Percentiles rank a stretch among this genome's conserved stretches.
These are phyloP conservation scores for Drosophila nasuta DNA, from an alignment of 1,140 invertebrate genomes.

Conservation along the genomic window DNA sequence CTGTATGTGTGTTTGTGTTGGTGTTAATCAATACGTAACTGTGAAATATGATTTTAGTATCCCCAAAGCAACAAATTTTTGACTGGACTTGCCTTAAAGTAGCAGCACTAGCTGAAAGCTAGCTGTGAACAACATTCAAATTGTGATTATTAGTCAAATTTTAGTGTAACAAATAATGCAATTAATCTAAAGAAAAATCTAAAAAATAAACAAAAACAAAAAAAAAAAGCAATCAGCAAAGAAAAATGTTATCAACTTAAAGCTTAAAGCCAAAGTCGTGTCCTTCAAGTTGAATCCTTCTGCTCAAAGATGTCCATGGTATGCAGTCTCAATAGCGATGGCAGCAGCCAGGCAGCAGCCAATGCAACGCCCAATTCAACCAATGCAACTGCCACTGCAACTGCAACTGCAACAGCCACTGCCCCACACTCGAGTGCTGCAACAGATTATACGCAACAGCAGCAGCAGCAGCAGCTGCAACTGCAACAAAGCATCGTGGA, in stretches of 20 bases:
- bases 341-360: constrained; percentile 46
- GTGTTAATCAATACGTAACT: constrained; percentile 1
- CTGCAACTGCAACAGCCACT: constrained; percentile 21
- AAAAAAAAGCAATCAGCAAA: not conserved
- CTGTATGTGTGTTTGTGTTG: constrained; percentile 23
- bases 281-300: not conserved
- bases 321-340: constrained; percentile 69
- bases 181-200: not conserved
- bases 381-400: constrained; percentile 6
- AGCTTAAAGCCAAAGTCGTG: not conserved
- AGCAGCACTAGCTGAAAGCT: constrained; percentile 51
- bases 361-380: constrained; percentile 27
- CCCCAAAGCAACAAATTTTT: constrained; percentile 39
- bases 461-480: constrained; percentile 10
- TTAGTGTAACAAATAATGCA: constrained; percentile 33
- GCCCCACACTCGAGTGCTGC: too few relatives aligned
- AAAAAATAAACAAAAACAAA: not conserved
- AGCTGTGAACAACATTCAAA: constrained; percentile 58
- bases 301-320: constrained; percentile 66
- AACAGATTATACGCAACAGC: constrained; percentile 18
- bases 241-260: constrained; percentile 6
- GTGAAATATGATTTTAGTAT: constrained; percentile 14
- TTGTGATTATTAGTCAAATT: constrained; percentile 77
- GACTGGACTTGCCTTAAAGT: constrained; percentile 80
- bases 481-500: constrained; percentile 49